Base-by-base conservation (phyloP, 2,797 vertebrate genomes). In the Tokudaia tokunoshimensis region DNA sequence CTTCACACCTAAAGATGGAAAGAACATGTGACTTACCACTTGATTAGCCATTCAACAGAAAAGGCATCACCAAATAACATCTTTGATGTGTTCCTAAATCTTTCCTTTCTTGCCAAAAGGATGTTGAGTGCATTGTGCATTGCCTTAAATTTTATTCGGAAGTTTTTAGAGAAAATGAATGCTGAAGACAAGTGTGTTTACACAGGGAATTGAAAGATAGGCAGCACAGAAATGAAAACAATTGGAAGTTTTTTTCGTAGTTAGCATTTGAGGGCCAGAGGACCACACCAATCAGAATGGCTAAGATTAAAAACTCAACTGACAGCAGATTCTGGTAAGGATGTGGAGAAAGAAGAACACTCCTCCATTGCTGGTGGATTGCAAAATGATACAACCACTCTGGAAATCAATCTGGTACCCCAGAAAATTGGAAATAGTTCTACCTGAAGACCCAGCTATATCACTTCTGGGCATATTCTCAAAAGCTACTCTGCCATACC, bases 21-120 rank as follows among this genome's bases (percentile, higher is more conserved):
- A 61, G 59, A 61, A 61, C 22, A 10, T 61, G 59, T 24, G 20
- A 2, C 11, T 92, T 12, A 55, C 83, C 52, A 88, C 67, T n/a
- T n/a, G 63, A 19, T 50, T 65, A 44, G 34, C 92, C 78, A 82
- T 70, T 96, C 70, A 61, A 80, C n/a, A 92, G 92, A 65, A 92
- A 83, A 52, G 26, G 65, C n/a, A 61, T 63, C 24, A 50, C 15
- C n/a, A 88, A 44, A 29, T 59, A 82, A 52, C 50, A 74, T 63
- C 59, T 85, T 81, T 4, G 47, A 24, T n/a, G 59, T 61, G 41
- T 63, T 67, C 34, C 14, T 37, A 13, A 47, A 44, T 3, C n/a
- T 26, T 67, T 37, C 65, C 14, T 7, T 63, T 89, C 59, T 83
- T 78, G 59, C 76, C 55, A 57, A 78, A 92, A n/a, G 17, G 6